Conservation (phyloP, 2,888 invertebrate genomes). For the Nephrotoma flavescens region DNA sequence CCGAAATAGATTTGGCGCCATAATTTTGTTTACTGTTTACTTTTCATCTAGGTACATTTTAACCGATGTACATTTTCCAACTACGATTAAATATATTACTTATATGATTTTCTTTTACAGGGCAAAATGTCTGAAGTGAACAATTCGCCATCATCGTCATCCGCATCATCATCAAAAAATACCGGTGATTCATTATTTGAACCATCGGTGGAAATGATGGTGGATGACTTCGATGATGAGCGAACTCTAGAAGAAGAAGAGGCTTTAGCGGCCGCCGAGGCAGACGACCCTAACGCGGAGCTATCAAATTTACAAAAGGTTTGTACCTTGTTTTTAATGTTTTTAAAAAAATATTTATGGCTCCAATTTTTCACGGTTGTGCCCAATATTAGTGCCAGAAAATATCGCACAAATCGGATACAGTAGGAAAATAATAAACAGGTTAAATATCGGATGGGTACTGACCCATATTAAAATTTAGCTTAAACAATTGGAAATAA, state of each 20-base stretch:
- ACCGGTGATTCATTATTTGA: slow-evolving; percentile 52
- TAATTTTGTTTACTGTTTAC: too few relatives aligned
- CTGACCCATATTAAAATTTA: too few relatives aligned
- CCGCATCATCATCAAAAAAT: slow-evolving; percentile 15
- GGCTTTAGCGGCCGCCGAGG: slow-evolving; percentile 75
- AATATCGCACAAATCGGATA: too few relatives aligned
- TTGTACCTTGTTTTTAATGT: slow-evolving; percentile 31
- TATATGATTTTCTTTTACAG: too few relatives aligned
- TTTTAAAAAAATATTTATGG: neutral
- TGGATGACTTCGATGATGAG: slow-evolving; percentile 96
- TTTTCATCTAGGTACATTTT: too few relatives aligned
- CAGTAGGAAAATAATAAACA: too few relatives aligned
- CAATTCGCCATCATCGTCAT: slow-evolving; percentile 19
- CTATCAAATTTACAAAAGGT: slow-evolving; percentile 78
- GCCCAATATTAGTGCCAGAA: too few relatives aligned
- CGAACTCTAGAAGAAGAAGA: slow-evolving; percentile 94
- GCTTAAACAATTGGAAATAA: too few relatives aligned
- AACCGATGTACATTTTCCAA: too few relatives aligned
- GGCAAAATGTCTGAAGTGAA: neutral
- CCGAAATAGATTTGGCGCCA: too few relatives aligned
- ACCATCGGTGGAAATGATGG: slow-evolving; percentile 90
- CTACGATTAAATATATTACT: too few relatives aligned
- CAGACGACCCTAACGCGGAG: slow-evolving; percentile 74
- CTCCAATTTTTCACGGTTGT: neutral
- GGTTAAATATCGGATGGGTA: too few relatives aligned